These are phyloP conservation scores for Perca fluviatilis DNA, from an alignment of 2,113 vertebrate genomes.

Conservation along the genomic window DNA sequence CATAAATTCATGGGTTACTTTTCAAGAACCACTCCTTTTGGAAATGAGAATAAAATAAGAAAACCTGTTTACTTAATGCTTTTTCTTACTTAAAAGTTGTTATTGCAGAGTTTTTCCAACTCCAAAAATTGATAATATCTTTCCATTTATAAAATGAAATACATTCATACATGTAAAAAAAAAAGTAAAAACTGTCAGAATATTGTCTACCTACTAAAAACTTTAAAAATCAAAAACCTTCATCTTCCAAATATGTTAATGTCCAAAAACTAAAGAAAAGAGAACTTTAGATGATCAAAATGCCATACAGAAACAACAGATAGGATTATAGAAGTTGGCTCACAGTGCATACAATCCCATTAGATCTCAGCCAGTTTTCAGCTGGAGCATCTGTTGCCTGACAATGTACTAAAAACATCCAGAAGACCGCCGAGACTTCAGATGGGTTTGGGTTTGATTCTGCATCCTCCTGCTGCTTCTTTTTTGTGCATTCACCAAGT, in stretches of 20 bases:
- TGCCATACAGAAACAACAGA: conserved; percentile 12
- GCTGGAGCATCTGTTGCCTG: conserved; percentile 25
- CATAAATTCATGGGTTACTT: conserved; percentile 64
- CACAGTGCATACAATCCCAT: conserved; percentile 32
- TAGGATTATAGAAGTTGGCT: conserved; percentile 46
- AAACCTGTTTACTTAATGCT: conserved; percentile 4
- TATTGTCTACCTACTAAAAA: background rate
- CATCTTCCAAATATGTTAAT: background rate
- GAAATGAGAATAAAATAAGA: conserved; percentile 34
- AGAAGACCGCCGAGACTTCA: conserved; percentile 25
- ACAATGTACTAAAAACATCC: conserved; percentile 47
- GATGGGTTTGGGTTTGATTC: conserved; percentile 43
- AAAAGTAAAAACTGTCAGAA: background rate
- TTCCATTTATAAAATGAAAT: conserved; percentile 28
- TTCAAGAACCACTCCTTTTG: conserved; percentile 49
- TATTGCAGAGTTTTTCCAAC: conserved; percentile 19
- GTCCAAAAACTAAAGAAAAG: background rate
- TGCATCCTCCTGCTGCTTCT: conserved; percentile 21
- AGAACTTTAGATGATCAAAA: conserved; percentile 13
- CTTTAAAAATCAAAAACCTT: background rate
- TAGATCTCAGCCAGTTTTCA: conserved; percentile 38
- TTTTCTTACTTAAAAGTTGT: conserved; percentile 19
- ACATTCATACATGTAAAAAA: background rate
- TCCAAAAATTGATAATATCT: conserved; percentile 20
- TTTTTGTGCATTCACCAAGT: conserved; percentile 41